Conservation (phyloP, 2,888 invertebrate genomes). For the Parelbella ahira region DNA sequence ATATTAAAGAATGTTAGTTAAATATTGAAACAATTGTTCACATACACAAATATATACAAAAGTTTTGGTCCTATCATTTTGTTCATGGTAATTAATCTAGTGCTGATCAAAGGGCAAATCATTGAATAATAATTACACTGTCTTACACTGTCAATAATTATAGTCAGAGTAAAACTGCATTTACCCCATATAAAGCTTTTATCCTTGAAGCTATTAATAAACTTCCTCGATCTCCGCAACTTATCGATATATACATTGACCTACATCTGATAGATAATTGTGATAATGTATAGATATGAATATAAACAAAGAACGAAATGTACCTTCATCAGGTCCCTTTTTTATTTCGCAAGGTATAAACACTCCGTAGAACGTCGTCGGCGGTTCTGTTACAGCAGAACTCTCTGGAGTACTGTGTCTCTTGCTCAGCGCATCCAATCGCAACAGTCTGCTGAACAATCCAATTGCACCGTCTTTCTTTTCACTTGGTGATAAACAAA, state of each 20-base stretch:
- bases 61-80: no score
- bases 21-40: no score
- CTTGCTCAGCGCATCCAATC: conserved; percentile 60
- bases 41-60: no score
- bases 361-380: conserved; percentile 68
- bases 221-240: conserved; percentile 18
- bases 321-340: conserved; percentile 75
- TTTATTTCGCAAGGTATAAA: conserved; percentile 78
- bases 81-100: no score
- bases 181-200: neutral
- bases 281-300: no score
- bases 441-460: conserved; percentile 59
- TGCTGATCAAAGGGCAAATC: no score
- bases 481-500: conserved; percentile 59
- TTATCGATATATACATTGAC: conserved; percentile 27
- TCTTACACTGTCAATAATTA: neutral
- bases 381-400: conserved; percentile 52
- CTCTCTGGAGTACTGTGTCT: conserved; percentile 47
- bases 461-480: conserved; percentile 65
- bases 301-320: conserved; percentile 21
- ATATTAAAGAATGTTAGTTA: no score
- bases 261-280: conserved; percentile 29
- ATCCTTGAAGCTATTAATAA: conserved; percentile 24
- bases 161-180: neutral
- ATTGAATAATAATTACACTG: no score